A percentile compares a stretch with the other conserved stretches of the same genome.
Conservation (phyloP, 2,888 invertebrate species). For the Crossocerus cetratus region DNA sequence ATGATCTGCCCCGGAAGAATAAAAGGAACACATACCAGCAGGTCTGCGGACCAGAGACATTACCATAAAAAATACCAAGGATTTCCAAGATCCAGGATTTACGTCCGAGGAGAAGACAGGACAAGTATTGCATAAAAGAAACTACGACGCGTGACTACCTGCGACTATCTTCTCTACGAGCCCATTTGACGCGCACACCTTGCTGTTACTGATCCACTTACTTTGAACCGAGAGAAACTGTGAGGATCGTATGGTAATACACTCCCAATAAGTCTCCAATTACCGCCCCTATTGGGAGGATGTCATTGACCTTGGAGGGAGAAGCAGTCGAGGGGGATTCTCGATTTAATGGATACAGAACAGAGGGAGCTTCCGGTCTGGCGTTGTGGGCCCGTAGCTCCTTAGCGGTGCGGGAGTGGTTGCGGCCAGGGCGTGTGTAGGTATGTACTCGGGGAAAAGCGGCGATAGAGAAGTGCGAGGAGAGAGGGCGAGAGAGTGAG, state of each 20-base stretch:
- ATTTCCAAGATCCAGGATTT: slow-evolving; percentile 45
- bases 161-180: no score
- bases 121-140: slow-evolving; percentile 24
- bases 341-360: no score
- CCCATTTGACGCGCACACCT: no score
- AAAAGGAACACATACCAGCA: slow-evolving; percentile 26
- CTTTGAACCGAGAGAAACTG: no score
- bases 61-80: slow-evolving; percentile 53
- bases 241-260: no score
- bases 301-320: no score
- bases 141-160: neutral
- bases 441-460: slow-evolving; percentile 26
- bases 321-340: no score
- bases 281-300: no score
- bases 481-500: no score
- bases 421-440: neutral
- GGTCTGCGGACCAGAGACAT: slow-evolving; percentile 33
- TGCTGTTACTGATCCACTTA: no score
- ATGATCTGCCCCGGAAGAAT: slow-evolving; percentile 25
- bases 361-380: no score
- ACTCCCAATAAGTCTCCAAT: no score
- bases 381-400: neutral
- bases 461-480: slow-evolving; percentile 46
- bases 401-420: neutral
- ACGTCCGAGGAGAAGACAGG: slow-evolving; percentile 35